Base-by-base conservation (phyloP, 2,888 invertebrate species). In the Dryomyza anilis region DNA sequence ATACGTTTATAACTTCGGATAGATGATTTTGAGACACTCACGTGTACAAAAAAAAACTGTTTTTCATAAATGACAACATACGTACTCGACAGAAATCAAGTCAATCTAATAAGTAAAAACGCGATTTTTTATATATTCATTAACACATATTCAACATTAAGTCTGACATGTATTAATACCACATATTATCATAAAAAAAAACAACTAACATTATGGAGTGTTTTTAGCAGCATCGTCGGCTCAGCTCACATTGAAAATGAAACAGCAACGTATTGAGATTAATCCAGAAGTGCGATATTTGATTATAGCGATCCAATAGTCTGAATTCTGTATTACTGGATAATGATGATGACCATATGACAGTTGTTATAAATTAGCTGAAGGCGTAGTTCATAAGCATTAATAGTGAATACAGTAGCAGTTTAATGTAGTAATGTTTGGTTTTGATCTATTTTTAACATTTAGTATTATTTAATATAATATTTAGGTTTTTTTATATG, bases 191-290 rank as follows among this genome's bases (percentile, higher is more conserved):
- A 43, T 43, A 53, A 25, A 61, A 29, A 16, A 53, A 29, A 14
- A 21, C 6, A 36, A 61, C 61, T 61, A 61, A 61, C 61, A 61
- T 61, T 61, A 61, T 61, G 29, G 39, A 25, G 52, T 48, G 36
- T 60, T 60, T 48, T 30, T 55, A 33, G 33, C 59, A 48, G 48
- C 48, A 33, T 52, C 21, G 21, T 19, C 45, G 61, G 14, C 50
- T 33, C 8, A 48, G 33, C 21, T 14, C 14, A 23, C n/a, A 8
- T 43, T 7, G 25, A 57, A n/a, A n/a, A 21, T 7, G 6, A 43
- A 39, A 57, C 57, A 43, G 57, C 43, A 12, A 27, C 57, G n/a
- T 10, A 25, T 23, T 21, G 6, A n/a, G 16, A 12, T 53, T n/a
- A 36, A 10, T 39, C 3, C 25, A 56, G 56, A 27, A 5, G 4